Evolutionary conservation across 2,888 invertebrate genomes (phyloP).

Genomic region (Drosophila flavopinicola): DNA sequence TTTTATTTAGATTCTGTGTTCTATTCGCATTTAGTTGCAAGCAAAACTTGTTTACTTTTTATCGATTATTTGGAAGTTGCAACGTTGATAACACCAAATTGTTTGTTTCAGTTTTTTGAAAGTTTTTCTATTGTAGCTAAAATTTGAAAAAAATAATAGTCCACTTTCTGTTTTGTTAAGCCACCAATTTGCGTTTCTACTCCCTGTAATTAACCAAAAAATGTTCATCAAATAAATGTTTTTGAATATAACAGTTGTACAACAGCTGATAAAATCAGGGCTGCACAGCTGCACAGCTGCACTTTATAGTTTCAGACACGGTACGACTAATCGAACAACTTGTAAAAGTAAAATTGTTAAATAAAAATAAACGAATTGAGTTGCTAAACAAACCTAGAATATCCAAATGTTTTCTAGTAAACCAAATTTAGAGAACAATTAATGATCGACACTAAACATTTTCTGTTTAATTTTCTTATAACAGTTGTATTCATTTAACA

Average conservation of each 20-base stretch:
- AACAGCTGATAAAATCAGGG: slow-evolving; percentile 26
- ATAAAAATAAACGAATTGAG: neutral
- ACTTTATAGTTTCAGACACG: neutral
- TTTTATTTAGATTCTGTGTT: neutral
- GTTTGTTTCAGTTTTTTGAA: neutral
- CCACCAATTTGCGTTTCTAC: neutral
- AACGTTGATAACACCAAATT: neutral
- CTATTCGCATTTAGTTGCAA: neutral
- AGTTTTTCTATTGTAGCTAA: too few relatives aligned
- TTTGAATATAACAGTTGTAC: slow-evolving; percentile 22
- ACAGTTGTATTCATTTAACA: too few relatives aligned
- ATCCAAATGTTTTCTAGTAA: too few relatives aligned
- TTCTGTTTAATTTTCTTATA: too few relatives aligned
- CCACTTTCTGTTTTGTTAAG: neutral
- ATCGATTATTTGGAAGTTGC: slow-evolving; percentile 6
- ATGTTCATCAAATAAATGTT: slow-evolving; percentile 1
- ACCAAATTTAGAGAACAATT: neutral
- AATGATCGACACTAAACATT: neutral
- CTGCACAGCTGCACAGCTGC: slow-evolving; percentile 14
- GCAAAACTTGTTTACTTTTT: slow-evolving; percentile 11
- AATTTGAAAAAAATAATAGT: too few relatives aligned
- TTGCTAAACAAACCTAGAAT: neutral
- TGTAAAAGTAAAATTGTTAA: too few relatives aligned
- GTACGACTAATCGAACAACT: neutral
- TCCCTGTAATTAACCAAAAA: neutral